Conservation (phyloP, 2,113 vertebrate genomes). For the Urocynchramus pylzowi region DNA sequence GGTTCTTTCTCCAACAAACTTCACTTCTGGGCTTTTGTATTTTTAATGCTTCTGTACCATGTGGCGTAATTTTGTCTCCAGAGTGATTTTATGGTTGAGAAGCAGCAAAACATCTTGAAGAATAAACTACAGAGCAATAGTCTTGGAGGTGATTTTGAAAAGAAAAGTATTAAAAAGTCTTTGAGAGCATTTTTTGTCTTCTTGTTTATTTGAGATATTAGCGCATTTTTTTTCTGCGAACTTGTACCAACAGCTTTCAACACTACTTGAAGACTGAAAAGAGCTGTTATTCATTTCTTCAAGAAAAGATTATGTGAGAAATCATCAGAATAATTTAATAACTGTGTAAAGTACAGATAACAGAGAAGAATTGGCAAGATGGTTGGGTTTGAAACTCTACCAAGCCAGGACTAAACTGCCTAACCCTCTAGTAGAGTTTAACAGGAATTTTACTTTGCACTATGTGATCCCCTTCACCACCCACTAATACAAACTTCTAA, state of each 20-base stretch:
- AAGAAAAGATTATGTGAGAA: neutral
- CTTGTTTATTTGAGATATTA: neutral
- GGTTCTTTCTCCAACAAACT: neutral
- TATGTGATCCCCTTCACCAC: neutral
- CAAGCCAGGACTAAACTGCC: fast-evolving
- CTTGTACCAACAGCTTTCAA: neutral
- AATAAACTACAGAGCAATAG: neutral
- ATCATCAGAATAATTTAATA: conserved; percentile 1
- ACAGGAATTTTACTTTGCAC: neutral
- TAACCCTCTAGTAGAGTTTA: neutral
- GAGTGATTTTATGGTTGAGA: neutral
- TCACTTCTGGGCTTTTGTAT: neutral
- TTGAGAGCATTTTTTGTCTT: neutral
- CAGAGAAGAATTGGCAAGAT: neutral
- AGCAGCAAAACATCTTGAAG: neutral
- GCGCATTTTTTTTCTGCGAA: neutral
- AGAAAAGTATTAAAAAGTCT: neutral
- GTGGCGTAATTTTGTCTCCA: neutral
- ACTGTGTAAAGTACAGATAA: neutral
- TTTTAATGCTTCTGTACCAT: neutral
- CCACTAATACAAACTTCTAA: neutral
- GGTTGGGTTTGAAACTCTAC: neutral
- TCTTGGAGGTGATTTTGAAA: neutral
- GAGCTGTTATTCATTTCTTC: neutral
- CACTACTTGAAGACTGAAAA: neutral